Evolutionary conservation across 2,888 invertebrate genomes (phyloP).

Genomic region (Xylocampa areola): DNA sequence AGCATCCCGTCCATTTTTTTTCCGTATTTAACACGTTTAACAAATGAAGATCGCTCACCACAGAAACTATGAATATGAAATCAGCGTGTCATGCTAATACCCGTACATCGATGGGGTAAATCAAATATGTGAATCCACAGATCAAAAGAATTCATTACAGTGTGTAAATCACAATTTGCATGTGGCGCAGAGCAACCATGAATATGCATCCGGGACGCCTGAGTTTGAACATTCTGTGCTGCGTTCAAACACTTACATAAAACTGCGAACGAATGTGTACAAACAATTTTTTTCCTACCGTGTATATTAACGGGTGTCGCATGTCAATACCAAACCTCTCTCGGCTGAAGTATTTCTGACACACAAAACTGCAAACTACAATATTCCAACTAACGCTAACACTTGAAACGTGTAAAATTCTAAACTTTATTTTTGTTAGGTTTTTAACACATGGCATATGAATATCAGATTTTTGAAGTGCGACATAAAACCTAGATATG

Average conservation of each 20-base stretch:
- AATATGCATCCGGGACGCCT: conserved; percentile 87
- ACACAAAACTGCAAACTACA: conserved; percentile 38
- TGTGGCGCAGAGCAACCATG: conserved; percentile 86
- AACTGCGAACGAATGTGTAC: conserved; percentile 42
- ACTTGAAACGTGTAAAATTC: conserved; percentile 35
- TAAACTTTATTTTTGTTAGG: conserved; percentile 19
- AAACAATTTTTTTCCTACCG: conserved; percentile 12
- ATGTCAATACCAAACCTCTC: conserved; percentile 33
- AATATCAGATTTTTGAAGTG: conserved; percentile 5
- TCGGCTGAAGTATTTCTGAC: conserved; percentile 38
- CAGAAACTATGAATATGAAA: conserved; percentile 88
- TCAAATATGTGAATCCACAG: conserved; percentile 89
- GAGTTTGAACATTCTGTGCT: conserved; percentile 83
- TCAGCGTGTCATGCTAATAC: conserved; percentile 83
- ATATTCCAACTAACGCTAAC: conserved; percentile 36
- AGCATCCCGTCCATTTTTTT: conserved; percentile 36
- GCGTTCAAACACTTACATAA: conserved; percentile 67
- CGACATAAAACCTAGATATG: background rate
- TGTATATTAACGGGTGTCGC: conserved; percentile 19
- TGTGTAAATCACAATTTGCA: conserved; percentile 90
- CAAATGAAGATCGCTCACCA: conserved; percentile 71
- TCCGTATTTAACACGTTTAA: conserved; percentile 67
- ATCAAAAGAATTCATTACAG: conserved; percentile 90
- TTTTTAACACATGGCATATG: conserved; percentile 7
- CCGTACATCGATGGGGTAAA: conserved; percentile 87